phyloP scores from a whole-genome alignment of 2,888 invertebrate genomes.

The Cosmorhoe ocellata region DNA sequence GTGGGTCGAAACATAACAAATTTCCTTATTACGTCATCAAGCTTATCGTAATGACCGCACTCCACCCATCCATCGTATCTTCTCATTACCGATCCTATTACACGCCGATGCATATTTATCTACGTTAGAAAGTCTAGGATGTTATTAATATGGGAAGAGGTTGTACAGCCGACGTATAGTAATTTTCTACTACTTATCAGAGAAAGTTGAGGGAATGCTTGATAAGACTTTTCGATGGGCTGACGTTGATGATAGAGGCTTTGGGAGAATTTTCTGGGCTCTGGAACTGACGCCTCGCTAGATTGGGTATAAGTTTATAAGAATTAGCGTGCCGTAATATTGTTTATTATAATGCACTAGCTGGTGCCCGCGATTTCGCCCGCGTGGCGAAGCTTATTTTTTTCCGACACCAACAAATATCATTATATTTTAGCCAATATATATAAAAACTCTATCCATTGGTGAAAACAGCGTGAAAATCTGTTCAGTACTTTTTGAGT shows the following conservation, averaged over 20 bases:
- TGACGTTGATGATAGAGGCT: conserved; percentile 14
- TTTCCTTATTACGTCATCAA: conserved; percentile 21
- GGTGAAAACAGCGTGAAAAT: too few relatives aligned
- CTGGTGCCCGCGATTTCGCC: too few relatives aligned
- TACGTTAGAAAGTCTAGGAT: conserved; percentile 67
- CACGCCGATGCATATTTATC: conserved; percentile 57
- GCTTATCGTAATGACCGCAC: conserved; percentile 46
- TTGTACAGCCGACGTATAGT: conserved; percentile 67
- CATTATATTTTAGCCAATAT: too few relatives aligned
- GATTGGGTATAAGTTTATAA: too few relatives aligned
- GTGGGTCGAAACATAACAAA: conserved; percentile 3
- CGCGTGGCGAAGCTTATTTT: too few relatives aligned
- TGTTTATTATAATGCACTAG: too few relatives aligned
- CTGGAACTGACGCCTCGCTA: too few relatives aligned
- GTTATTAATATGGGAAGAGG: conserved; percentile 76
- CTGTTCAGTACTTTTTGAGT: too few relatives aligned
- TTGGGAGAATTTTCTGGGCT: background rate
- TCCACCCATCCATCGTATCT: conserved; percentile 61
- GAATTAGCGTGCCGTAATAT: too few relatives aligned
- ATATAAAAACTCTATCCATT: too few relatives aligned
- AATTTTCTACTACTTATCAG: conserved; percentile 67
- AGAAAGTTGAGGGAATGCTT: conserved; percentile 67
- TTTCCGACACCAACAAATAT: too few relatives aligned
- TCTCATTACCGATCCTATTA: conserved; percentile 64
- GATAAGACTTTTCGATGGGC: conserved; percentile 47